A percentile compares a stretch with the other conserved stretches of the same genome.
phyloP scores from a whole-genome alignment of 2,797 vertebrate genomes.

The Chelon labrosus region DNA sequence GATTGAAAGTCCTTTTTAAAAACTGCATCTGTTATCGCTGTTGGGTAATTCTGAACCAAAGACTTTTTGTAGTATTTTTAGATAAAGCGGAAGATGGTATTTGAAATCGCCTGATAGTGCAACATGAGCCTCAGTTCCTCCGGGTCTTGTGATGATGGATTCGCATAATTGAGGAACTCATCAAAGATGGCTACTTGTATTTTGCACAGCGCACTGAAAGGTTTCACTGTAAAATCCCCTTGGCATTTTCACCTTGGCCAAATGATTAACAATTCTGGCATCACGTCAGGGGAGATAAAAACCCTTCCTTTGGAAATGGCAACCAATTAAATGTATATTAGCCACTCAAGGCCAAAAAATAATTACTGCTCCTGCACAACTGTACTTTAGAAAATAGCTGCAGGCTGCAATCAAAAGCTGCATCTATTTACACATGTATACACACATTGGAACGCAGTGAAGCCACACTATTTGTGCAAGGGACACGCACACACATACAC shows the following conservation, averaged over 20 bases:
- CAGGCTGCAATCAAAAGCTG: slow-evolving; percentile 58
- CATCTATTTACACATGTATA: slow-evolving; percentile 12
- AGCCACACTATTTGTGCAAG: neutral
- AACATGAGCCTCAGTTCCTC: neutral
- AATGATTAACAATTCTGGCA: slow-evolving; percentile 60
- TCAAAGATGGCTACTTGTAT: slow-evolving; percentile 9
- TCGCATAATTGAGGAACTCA: slow-evolving; percentile 17
- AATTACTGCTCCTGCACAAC: slow-evolving; percentile 76
- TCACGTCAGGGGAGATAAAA: slow-evolving; percentile 65
- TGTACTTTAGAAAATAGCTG: slow-evolving; percentile 76
- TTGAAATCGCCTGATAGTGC: neutral
- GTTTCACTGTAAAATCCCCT: slow-evolving; percentile 54
- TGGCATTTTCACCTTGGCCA: slow-evolving; percentile 61
- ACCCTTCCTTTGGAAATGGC: slow-evolving; percentile 64
- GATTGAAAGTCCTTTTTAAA: no score
- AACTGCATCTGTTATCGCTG: neutral
- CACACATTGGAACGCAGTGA: slow-evolving; percentile 3
- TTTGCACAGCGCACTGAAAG: slow-evolving; percentile 12
- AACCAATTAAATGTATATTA: slow-evolving; percentile 82
- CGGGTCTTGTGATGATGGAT: neutral
- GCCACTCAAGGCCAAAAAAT: slow-evolving; percentile 77
- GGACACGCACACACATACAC: slow-evolving; percentile 4
- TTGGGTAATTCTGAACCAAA: neutral
- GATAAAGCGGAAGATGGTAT: neutral
- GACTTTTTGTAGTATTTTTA: no score